Evolutionary conservation across 2,888 invertebrate species (phyloP).

Genomic region (Iphiclides podalirius): DNA sequence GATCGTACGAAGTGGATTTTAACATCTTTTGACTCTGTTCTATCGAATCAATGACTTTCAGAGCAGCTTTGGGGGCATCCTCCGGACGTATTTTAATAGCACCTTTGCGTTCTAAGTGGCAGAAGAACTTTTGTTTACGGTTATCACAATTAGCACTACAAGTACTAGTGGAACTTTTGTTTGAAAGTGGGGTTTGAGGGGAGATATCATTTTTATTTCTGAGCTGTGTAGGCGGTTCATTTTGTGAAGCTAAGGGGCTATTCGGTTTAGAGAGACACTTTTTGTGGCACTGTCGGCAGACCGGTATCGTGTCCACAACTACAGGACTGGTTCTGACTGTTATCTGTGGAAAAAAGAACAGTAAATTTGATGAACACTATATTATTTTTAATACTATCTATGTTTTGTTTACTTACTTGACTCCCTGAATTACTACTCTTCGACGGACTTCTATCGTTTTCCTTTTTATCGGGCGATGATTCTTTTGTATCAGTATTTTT

Average conservation of each 20-base stretch:
- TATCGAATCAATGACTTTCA: constrained; percentile 72
- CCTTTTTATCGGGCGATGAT: constrained; percentile 66
- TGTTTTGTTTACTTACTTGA: constrained; percentile 83
- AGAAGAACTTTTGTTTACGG: constrained; percentile 60
- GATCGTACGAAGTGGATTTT: constrained; percentile 71
- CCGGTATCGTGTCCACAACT: constrained; percentile 85
- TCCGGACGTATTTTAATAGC: constrained; percentile 73
- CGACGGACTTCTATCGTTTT: constrained; percentile 84
- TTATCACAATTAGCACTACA: constrained; percentile 68
- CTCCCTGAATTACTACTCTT: constrained; percentile 89
- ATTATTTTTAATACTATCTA: no score
- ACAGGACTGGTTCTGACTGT: constrained; percentile 88
- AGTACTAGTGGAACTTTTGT: constrained; percentile 60
- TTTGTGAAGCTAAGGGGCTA: constrained; percentile 71
- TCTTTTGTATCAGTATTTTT: constrained; percentile 53
- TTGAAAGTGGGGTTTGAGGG: constrained; percentile 62
- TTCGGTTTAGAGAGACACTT: constrained; percentile 84
- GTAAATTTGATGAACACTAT: no score
- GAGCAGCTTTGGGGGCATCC: constrained; percentile 68
- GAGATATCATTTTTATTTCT: constrained; percentile 62
- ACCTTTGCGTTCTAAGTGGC: constrained; percentile 71
- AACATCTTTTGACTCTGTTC: constrained; percentile 75
- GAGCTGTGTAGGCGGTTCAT: constrained; percentile 55
- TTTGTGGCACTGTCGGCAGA: constrained; percentile 89
- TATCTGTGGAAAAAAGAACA: constrained; percentile 80